These are phyloP conservation scores for Halcyon senegalensis DNA, from an alignment of 2,113 vertebrate genomes.

Conservation along the genomic window DNA sequence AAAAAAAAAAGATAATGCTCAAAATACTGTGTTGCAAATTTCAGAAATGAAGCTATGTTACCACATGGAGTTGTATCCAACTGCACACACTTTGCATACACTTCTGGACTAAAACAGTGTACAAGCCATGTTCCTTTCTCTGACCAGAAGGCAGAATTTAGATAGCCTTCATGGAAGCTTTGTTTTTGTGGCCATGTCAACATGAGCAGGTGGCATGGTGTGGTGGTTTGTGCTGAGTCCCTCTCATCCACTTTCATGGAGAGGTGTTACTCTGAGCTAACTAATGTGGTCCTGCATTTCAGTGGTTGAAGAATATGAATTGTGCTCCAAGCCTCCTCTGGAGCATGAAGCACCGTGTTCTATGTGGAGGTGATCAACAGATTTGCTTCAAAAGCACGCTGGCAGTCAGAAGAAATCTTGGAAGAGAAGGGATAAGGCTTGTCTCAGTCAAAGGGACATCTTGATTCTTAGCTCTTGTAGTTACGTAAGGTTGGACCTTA, in stretches of 20 bases:
- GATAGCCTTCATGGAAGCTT: neutral
- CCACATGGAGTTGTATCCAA: neutral
- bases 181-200: neutral
- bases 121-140: neutral
- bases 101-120: neutral
- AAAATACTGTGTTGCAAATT: neutral
- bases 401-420: neutral
- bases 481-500: neutral
- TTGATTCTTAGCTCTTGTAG: neutral
- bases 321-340: neutral
- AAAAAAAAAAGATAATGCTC: neutral
- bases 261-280: neutral
- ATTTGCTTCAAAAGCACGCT: neutral
- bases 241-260: neutral
- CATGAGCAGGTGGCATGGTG: neutral
- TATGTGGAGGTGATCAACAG: neutral
- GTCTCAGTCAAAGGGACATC: neutral
- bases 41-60: neutral
- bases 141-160: neutral
- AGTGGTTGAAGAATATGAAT: neutral
- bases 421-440: neutral
- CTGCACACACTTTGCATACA: neutral
- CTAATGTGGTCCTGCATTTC: neutral
- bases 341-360: neutral
- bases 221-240: neutral